Conservation (phyloP, 2,888 invertebrate species). For the Rosalia funebris region DNA sequence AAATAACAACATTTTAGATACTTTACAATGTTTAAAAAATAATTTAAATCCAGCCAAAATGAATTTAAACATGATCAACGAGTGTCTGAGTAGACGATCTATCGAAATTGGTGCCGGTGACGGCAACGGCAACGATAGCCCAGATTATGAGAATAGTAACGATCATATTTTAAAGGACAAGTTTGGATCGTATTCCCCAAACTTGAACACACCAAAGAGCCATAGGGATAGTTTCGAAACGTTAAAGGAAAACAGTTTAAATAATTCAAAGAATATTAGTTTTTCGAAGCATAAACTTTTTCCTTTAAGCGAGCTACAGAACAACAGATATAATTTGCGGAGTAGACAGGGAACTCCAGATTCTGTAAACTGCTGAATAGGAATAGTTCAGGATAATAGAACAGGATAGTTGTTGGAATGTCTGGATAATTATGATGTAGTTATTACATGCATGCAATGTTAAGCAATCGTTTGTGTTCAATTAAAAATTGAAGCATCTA, state of each 20-base stretch:
- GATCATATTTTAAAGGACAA: slow-evolving; percentile 13
- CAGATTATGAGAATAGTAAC: slow-evolving; percentile 4
- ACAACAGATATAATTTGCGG: slow-evolving; percentile 40
- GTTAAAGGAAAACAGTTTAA: slow-evolving; percentile 18
- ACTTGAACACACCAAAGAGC: background rate
- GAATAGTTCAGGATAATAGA: background rate
- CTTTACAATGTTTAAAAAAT: slow-evolving; percentile 36
- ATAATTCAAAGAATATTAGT: slow-evolving; percentile 13
- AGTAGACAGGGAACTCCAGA: slow-evolving; percentile 26
- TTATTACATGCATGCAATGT: too few relatives aligned
- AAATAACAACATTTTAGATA: slow-evolving; percentile 51
- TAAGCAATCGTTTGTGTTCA: too few relatives aligned
- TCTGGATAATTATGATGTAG: too few relatives aligned
- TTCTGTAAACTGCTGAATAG: background rate
- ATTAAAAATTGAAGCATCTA: too few relatives aligned
- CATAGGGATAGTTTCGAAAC: slow-evolving; percentile 20
- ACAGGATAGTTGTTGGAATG: too few relatives aligned
- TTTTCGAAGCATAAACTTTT: background rate
- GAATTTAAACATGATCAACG: slow-evolving; percentile 34
- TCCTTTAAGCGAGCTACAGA: slow-evolving; percentile 25
- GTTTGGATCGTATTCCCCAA: slow-evolving; percentile 14
- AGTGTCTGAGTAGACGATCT: slow-evolving; percentile 15
- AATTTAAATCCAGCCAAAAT: slow-evolving; percentile 26
- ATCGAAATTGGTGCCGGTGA: background rate
- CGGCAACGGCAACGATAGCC: background rate